These are phyloP conservation scores for Origma solitaria DNA, from an alignment of 2,113 vertebrate genomes.

Conservation along the genomic window DNA sequence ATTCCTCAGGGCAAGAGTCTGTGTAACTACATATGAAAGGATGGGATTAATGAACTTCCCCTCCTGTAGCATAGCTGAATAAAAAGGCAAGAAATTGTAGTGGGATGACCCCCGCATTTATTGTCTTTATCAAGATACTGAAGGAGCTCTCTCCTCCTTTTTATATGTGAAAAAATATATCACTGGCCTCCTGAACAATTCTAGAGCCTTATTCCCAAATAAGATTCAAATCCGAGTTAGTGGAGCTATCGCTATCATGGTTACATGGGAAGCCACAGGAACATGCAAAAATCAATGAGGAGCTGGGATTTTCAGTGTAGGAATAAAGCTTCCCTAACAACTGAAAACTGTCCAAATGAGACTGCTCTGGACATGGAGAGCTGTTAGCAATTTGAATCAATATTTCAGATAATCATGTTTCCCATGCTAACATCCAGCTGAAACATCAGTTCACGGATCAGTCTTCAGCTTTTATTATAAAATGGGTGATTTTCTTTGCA, in stretches of 20 bases:
- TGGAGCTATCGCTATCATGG: neutral
- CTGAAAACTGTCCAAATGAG: neutral
- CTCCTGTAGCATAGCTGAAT: neutral
- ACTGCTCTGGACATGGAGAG: neutral
- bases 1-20: neutral
- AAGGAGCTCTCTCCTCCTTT: neutral
- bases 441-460: neutral
- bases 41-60: neutral
- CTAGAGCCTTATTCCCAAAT: neutral
- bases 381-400: neutral
- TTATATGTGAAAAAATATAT: neutral
- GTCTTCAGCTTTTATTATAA: neutral
- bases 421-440: neutral
- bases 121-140: neutral
- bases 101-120: neutral
- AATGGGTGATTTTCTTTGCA: neutral
- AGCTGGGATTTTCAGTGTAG: neutral
- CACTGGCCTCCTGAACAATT: neutral
- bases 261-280: neutral
- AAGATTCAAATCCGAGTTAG: neutral
- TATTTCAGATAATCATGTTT: neutral
- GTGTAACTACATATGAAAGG: neutral
- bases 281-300: neutral
- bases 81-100: neutral
- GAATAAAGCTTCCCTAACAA: neutral